Conservation (phyloP, 2,113 vertebrate species). For the Scytalopus superciliaris region DNA sequence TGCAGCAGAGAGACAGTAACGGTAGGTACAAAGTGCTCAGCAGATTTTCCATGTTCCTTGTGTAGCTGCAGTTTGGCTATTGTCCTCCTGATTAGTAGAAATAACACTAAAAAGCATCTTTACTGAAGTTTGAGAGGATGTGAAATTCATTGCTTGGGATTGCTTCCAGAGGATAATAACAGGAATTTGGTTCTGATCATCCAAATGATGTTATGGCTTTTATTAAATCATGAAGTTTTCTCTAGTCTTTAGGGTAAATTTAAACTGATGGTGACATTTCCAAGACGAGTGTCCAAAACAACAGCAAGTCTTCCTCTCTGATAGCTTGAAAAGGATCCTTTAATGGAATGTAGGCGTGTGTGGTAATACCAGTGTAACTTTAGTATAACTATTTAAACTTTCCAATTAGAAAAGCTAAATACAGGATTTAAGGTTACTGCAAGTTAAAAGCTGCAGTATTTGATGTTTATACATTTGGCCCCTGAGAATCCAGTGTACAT, state of each 20-base stretch:
- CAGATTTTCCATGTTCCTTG: not conserved
- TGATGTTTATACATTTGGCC: not conserved
- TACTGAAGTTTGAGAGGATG: not conserved
- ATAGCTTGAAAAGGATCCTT: not conserved
- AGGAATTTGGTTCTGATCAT: not conserved
- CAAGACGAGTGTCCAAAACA: not conserved
- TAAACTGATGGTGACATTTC: not conserved
- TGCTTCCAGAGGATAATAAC: not conserved
- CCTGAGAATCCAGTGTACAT: not conserved
- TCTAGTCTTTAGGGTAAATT: not conserved
- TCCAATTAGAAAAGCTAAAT: not conserved
- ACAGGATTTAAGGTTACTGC: not conserved
- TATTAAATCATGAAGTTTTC: not conserved
- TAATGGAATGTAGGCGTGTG: not conserved
- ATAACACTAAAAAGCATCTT: not conserved
- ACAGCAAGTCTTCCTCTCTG: not conserved
- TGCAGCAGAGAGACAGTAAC: conserved; percentile 85
- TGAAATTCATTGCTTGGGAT: not conserved
- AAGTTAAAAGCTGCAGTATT: not conserved
- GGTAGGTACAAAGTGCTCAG: conserved; percentile 72
- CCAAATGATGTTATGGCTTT: rapidly evolving
- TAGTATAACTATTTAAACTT: not conserved
- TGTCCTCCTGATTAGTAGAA: not conserved
- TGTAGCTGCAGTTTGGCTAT: not conserved
- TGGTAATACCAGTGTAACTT: not conserved